phyloP scores from a whole-genome alignment of 2,888 invertebrate genomes.

The Phalera bucephala region DNA sequence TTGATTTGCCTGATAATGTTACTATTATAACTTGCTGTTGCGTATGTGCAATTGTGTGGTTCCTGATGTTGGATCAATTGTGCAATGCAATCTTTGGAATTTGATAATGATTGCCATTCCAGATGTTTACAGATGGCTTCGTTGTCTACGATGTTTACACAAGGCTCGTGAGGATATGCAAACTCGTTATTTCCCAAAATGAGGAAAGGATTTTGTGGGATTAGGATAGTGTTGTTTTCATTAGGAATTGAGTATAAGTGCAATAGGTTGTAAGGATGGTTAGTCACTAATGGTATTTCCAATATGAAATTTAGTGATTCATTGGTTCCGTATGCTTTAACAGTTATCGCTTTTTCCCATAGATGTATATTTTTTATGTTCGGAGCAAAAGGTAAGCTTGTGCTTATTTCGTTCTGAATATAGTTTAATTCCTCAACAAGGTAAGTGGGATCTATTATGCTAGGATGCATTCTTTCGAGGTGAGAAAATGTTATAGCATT shows the following conservation, averaged over 20 bases:
- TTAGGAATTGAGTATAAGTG: no score
- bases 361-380: no score
- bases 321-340: neutral
- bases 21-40: constrained; percentile 7
- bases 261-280: no score
- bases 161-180: no score
- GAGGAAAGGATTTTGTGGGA: no score
- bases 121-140: neutral
- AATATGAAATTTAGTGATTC: neutral
- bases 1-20: constrained; percentile 20
- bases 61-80: neutral
- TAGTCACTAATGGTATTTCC: no score
- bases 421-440: constrained; percentile 4
- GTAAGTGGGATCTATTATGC: constrained; percentile 4
- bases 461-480: constrained; percentile 7
- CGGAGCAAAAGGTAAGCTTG: no score
- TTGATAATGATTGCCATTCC: constrained; percentile 7
- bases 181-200: no score
- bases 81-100: constrained; percentile 13
- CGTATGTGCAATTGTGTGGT: constrained; percentile 13
- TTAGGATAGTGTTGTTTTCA: no score
- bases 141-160: no score
- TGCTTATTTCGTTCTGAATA: constrained; percentile 2
- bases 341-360: no score
- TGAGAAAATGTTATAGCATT: constrained; percentile 7